phyloP scores from a whole-genome alignment of 2,797 vertebrate genomes.

The Chaetophractus vellerosus region DNA sequence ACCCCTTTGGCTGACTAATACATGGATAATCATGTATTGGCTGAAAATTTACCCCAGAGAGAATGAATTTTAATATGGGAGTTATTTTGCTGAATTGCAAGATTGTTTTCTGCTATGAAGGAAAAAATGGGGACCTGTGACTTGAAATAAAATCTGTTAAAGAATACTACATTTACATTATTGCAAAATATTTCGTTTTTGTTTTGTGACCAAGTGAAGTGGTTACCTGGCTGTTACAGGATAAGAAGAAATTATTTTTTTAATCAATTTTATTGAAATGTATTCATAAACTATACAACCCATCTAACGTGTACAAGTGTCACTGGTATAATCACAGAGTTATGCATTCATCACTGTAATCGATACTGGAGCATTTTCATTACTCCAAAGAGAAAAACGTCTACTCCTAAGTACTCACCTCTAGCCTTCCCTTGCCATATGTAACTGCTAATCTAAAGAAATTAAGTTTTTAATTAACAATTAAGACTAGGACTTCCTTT shows the following conservation, averaged over 20 bases:
- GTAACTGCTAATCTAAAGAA: too few species aligned
- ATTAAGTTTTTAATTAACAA: not conserved
- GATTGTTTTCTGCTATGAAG: not conserved
- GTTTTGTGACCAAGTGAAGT: not conserved
- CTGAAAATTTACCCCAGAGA: not conserved
- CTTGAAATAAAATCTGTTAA: conserved; percentile 40
- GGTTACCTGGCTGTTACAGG: not conserved
- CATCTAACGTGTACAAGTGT: too few species aligned
- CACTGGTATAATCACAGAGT: too few species aligned
- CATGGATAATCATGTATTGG: not conserved
- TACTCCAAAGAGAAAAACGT: too few species aligned
- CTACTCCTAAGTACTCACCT: too few species aligned
- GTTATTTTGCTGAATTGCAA: not conserved
- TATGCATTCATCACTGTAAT: too few species aligned
- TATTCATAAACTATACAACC: too few species aligned
- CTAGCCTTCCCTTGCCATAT: too few species aligned
- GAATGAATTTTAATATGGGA: conserved; percentile 25
- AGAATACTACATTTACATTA: not conserved
- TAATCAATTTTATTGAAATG: too few species aligned
- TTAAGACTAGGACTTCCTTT: not conserved
- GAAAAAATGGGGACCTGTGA: not conserved
- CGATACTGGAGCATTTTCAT: too few species aligned
- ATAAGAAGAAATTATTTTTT: not conserved
- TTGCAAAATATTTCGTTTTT: too few species aligned
- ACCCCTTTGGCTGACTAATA: too few species aligned